Evolutionary conservation across 2,797 vertebrate genomes (phyloP), one percentile per base, ranked within the genome.

Genomic region (Triplophysa yarkandensis): DNA sequence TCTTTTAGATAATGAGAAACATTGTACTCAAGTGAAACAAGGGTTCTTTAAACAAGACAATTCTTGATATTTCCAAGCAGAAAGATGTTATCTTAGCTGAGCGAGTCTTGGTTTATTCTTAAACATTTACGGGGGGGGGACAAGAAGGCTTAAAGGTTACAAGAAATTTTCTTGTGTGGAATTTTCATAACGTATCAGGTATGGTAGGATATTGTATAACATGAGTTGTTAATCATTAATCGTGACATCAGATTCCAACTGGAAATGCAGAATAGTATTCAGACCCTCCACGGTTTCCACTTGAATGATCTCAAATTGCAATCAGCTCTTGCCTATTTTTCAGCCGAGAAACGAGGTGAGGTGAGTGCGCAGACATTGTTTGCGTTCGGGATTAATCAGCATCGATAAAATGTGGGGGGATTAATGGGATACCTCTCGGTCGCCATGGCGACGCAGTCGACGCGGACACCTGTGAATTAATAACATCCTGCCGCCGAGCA

Each of bases 391-490:
- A 70, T 80, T 81, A 83, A 81, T 80, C 75, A 81, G 77, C 74
- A 58, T 81, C 39, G 63, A 79, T 83, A 78, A 80, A 82, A 80
- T 80, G 81, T 74, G 50, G 19, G 62, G 43, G 50, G 74, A 81
- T 76, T 77, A 79, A 83, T 83, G 74, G 77, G 81, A 81, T 74
- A 81, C 79, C 79, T 72, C 58, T 19, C 63, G 34, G 77, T 83
- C 76, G 69, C 79, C 76, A 81, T 79, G 74, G 81, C 74, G 67
- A 83, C 63, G 14, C 48, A 28, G 67, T 77, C 17, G 67, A 81
- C 76, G 77, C 60, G 58, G 81, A 81, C 81, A 83, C 81, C 79
- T 83, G 81, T 74, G 81, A 83, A 83, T 83, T 83, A 83, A 83
- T 80, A 79, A 79, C 74, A 62, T 67, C 46, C 74, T 32, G 70